Evolutionary conservation across 2,888 invertebrate species (phyloP), one percentile per base, ranked within the genome.

Genomic region (Drosophila vallismaia): DNA sequence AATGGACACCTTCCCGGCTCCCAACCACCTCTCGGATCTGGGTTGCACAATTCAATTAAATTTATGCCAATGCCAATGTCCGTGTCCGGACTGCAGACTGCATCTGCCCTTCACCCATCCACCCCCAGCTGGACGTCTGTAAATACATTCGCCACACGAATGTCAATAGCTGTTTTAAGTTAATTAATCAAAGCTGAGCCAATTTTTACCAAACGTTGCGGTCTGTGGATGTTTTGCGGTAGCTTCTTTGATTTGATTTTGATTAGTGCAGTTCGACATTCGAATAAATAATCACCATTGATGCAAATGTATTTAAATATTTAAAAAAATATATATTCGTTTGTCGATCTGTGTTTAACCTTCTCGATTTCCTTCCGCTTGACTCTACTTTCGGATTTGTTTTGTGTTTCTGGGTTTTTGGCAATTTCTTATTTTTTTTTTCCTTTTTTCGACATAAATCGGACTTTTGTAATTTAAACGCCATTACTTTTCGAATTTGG

Each of bases 171-270:
- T 86, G 75, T 71, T 86, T 86, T 86, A 81, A 83, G 87, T 83
- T 83, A 83, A 83, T 83, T 83, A 83, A 83, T 86, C 87, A 86
- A 83, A 83, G 83, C 79, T 62, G 60, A 70, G 75, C 69, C 73
- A 76, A 78, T 80, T 83, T 86, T 73, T 70, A 69, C 63, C 75
- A 58, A 70, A 57, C 58, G 28, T 54, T 80, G 86, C 60, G 84
- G 86, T 77, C 45, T 49, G n/a, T 53, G 44, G 55, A 66, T 52
- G 42, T 40, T 40, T 40, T 72, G 71, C 66, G 71, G 72, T 52
- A 6, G 33, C 33, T 14, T 56, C 10, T 19, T 40, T 38, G 42
- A 24, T 31, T 38, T 48, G 48, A 56, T 49, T 51, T 10, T 5
- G 24, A 9, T 19, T 33, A 50, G 6, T 19, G 19, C 19, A 19